A percentile compares a stretch with the other conserved stretches of the same genome.
These are phyloP conservation scores for Harpalus rubripes DNA, from an alignment of 2,888 invertebrate genomes.

Conservation along the genomic window DNA sequence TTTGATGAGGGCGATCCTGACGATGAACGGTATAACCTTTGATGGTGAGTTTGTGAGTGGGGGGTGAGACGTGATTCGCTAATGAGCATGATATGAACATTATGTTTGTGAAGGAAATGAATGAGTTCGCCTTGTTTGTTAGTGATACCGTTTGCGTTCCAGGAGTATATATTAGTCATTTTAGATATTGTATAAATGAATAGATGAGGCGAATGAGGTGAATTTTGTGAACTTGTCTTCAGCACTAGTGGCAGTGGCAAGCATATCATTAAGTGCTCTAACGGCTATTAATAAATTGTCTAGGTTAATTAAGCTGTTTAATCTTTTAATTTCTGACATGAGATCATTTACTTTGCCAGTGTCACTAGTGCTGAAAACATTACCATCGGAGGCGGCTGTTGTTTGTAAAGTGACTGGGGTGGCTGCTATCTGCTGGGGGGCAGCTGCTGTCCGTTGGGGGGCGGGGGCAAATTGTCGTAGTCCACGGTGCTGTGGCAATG, in stretches of 20 bases:
- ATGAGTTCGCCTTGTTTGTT: slow-evolving; percentile 10
- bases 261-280: not conserved
- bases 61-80: not conserved
- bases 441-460: not conserved
- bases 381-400: not conserved
- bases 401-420: not conserved
- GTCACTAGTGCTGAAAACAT: not conserved
- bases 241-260: not conserved
- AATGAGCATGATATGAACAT: slow-evolving; percentile 7
- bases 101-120: slow-evolving; percentile 2
- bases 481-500: not conserved
- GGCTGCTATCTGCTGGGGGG: not conserved
- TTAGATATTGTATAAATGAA: too few relatives aligned
- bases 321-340: not conserved
- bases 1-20: not conserved
- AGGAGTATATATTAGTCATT: not conserved
- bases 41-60: not conserved
- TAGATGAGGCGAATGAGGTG: not conserved
- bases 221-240: not conserved
- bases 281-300: not conserved
- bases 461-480: not conserved
- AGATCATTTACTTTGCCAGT: not conserved
- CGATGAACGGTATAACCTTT: not conserved
- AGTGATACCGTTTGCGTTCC: slow-evolving; percentile 15
- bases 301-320: not conserved